Conservation (phyloP, 2,797 vertebrate species). For the Xenentodon cancila region DNA sequence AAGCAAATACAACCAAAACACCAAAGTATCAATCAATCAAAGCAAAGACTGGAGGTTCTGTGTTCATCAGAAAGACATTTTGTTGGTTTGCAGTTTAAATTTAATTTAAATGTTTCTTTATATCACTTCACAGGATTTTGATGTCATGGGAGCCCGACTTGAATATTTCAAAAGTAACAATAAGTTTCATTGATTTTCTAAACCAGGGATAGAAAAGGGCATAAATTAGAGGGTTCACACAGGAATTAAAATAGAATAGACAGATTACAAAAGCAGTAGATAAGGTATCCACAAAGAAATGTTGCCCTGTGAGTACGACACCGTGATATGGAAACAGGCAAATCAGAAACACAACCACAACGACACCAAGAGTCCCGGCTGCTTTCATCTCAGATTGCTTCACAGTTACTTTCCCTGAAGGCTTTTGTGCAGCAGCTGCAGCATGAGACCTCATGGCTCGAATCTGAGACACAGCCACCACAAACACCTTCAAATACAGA, state of each 20-base stretch:
- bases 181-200: too few species aligned
- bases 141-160: too few species aligned
- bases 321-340: slow-evolving; percentile 56
- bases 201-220: too few species aligned
- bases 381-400: slow-evolving; percentile 4
- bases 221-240: too few species aligned
- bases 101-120: too few species aligned
- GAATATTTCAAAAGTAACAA: too few species aligned
- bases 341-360: slow-evolving; percentile 50
- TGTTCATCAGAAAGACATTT: too few species aligned
- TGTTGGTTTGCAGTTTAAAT: too few species aligned
- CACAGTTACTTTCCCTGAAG: neutral
- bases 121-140: too few species aligned
- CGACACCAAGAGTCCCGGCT: slow-evolving; percentile 42
- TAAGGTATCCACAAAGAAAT: neutral
- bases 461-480: slow-evolving; percentile 36
- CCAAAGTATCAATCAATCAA: too few species aligned
- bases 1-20: too few species aligned
- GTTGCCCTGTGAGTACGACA: slow-evolving; percentile 1
- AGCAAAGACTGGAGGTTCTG: too few species aligned
- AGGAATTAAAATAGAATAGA: slow-evolving; percentile 17
- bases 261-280: slow-evolving; percentile 16
- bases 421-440: neutral
- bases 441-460: slow-evolving; percentile 36
- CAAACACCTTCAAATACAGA: slow-evolving; percentile 17